These are phyloP conservation scores for Bemisia tabaci DNA, from an alignment of 1,140 invertebrate species.

Conservation along the genomic window DNA sequence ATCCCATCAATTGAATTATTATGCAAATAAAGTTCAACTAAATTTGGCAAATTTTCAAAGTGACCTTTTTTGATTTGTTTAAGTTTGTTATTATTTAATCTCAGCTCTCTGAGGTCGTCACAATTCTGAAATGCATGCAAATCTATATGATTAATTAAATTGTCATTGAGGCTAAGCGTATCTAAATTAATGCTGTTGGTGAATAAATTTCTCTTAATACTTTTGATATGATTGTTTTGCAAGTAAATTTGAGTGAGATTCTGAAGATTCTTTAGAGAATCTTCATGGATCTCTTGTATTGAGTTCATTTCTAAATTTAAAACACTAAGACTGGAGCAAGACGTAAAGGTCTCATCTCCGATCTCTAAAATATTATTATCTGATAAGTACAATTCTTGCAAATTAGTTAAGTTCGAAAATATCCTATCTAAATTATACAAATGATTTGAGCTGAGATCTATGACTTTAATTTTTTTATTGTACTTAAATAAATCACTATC, in stretches of 20 bases:
- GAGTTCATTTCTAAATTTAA: conserved; percentile 80
- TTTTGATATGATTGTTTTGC: conserved; percentile 70
- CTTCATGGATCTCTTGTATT: conserved; percentile 55
- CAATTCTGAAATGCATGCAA: conserved; percentile 63
- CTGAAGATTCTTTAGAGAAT: conserved; percentile 51
- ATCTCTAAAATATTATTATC: conserved; percentile 83
- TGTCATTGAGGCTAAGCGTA: conserved; percentile 79
- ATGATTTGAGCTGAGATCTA: conserved; percentile 80
- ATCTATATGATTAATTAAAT: conserved; percentile 66
- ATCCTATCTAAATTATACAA: conserved; percentile 68
- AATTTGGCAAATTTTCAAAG: conserved; percentile 60
- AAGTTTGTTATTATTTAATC: conserved; percentile 73
- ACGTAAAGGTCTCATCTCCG: conserved; percentile 61
- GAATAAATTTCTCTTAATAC: conserved; percentile 58
- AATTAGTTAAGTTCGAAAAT: conserved; percentile 59
- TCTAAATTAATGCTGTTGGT: conserved; percentile 55
- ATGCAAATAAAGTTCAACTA: conserved; percentile 74
- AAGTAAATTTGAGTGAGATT: conserved; percentile 71
- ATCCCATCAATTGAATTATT: conserved; percentile 70
- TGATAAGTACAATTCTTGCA: conserved; percentile 68
- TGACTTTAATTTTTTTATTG: conserved; percentile 58
- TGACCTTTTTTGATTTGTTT: conserved; percentile 56
- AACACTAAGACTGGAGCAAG: conserved; percentile 58
- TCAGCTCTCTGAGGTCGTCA: conserved; percentile 59
- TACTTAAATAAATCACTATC: conserved; percentile 53